Percentiles rank a stretch among this genome's conserved stretches.
Conservation (phyloP, 1,140 invertebrate genomes). For the Oncopeltus fasciatus region DNA sequence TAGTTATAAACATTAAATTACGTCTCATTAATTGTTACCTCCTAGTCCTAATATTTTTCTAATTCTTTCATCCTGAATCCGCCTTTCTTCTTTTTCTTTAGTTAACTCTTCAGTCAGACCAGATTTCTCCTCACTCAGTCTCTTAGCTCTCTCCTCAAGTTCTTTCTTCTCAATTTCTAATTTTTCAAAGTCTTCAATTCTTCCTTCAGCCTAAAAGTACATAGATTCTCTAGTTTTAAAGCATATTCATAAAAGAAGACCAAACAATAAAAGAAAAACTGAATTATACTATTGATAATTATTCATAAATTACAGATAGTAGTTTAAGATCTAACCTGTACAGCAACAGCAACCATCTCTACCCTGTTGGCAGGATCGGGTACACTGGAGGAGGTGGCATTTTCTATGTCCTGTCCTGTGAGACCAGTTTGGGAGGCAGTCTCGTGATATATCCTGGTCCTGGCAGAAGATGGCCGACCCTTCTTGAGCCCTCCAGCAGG, state of each 20-base stretch:
- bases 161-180: slow-evolving; percentile 36
- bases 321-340: slow-evolving; percentile 19
- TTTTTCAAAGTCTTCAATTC: slow-evolving; percentile 42
- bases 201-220: slow-evolving; percentile 53
- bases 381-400: slow-evolving; percentile 44
- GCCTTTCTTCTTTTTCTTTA: slow-evolving; percentile 15
- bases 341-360: slow-evolving; percentile 16
- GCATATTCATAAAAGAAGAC: too few species aligned
- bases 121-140: slow-evolving; percentile 14
- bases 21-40: too few species aligned
- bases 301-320: not conserved
- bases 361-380: slow-evolving; percentile 19
- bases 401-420: slow-evolving; percentile 50
- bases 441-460: slow-evolving; percentile 64
- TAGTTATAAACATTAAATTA: too few species aligned
- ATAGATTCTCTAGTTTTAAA: too few species aligned
- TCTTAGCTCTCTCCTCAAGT: slow-evolving; percentile 23
- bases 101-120: slow-evolving; percentile 14
- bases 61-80: slow-evolving; percentile 11
- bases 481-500: slow-evolving; percentile 29
- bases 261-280: too few species aligned
- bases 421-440: slow-evolving; percentile 56
- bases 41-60: slow-evolving; percentile 10
- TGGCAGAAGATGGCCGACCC: slow-evolving; percentile 27
- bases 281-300: too few species aligned